These are phyloP conservation scores for Catamblyrhynchus diadema DNA, from an alignment of 2,797 vertebrate species.

Conservation along the genomic window DNA sequence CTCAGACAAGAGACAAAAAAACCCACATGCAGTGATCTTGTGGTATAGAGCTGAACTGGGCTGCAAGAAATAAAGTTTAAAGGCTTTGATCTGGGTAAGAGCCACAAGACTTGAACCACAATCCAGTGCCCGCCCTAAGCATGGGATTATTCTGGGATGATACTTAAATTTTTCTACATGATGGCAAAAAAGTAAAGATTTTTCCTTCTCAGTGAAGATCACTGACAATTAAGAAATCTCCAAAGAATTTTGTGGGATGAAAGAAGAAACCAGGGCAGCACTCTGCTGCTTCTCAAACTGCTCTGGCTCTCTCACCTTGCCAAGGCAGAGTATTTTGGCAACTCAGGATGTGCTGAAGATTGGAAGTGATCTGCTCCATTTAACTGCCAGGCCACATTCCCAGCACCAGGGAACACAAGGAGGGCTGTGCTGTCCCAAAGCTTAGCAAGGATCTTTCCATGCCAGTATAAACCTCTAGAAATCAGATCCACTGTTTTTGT, in stretches of 20 bases:
- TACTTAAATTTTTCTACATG: neutral
- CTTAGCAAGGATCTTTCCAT: neutral
- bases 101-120: neutral
- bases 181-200: neutral
- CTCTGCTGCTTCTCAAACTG: neutral
- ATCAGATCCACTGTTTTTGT: neutral
- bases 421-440: neutral
- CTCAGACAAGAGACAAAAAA: neutral
- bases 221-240: neutral
- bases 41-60: neutral
- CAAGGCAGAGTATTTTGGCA: neutral
- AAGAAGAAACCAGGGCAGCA: neutral
- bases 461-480: constrained; percentile 8
- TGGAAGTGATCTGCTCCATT: neutral
- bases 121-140: neutral
- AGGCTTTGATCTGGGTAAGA: neutral
- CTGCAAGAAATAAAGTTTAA: neutral
- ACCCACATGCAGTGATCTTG: neutral
- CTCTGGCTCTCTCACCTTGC: neutral
- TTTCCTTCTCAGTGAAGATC: neutral
- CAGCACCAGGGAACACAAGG: neutral
- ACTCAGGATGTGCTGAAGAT: neutral
- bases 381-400: neutral
- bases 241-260: neutral
- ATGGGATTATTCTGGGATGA: neutral